phyloP scores from a whole-genome alignment of 1,140 invertebrate genomes.

The Thaumetopoea pityocampa region DNA sequence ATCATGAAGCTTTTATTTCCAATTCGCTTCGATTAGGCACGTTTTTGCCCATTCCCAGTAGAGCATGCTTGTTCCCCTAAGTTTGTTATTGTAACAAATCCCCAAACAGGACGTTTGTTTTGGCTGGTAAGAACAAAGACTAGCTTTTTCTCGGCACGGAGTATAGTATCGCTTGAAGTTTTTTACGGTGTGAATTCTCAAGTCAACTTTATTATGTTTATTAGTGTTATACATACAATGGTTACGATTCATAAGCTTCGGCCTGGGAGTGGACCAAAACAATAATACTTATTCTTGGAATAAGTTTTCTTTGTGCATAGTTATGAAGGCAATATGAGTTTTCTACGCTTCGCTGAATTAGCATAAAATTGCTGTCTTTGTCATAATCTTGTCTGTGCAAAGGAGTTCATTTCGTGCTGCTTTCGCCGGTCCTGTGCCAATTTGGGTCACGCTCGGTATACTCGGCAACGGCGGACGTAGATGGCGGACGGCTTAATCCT shows the following conservation, averaged over 20 bases:
- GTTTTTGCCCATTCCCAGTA: constrained; percentile 32
- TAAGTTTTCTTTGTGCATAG: constrained; percentile 10
- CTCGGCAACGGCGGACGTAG: no score
- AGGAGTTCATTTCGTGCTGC: constrained; percentile 7
- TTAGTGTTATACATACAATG: constrained; percentile 21
- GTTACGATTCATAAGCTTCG: constrained; percentile 33
- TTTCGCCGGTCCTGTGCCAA: constrained; percentile 4
- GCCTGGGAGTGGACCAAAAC: constrained; percentile 1
- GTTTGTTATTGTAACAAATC: constrained; percentile 60
- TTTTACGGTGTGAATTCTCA: constrained; percentile 31
- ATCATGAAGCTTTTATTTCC: constrained; percentile 26
- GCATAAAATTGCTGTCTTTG: constrained; percentile 12
- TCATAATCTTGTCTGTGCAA: constrained; percentile 9
- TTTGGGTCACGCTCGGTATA: constrained; percentile 5
- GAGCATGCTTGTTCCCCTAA: constrained; percentile 24
- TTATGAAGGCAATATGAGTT: constrained; percentile 12
- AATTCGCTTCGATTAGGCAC: constrained; percentile 44
- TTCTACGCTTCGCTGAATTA: constrained; percentile 6
- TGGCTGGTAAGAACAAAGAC: constrained; percentile 63
- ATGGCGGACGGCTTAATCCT: constrained; percentile 2
- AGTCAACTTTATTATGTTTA: constrained; percentile 25
- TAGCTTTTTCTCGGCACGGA: constrained; percentile 23
- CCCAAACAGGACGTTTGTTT: constrained; percentile 59
- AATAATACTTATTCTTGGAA: constrained; percentile 5
- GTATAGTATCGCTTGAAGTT: constrained; percentile 38